Evolutionary conservation across 2,797 vertebrate species (phyloP), one percentile per base, ranked within the genome.

Genomic region (Poeciliopsis turneri): DNA sequence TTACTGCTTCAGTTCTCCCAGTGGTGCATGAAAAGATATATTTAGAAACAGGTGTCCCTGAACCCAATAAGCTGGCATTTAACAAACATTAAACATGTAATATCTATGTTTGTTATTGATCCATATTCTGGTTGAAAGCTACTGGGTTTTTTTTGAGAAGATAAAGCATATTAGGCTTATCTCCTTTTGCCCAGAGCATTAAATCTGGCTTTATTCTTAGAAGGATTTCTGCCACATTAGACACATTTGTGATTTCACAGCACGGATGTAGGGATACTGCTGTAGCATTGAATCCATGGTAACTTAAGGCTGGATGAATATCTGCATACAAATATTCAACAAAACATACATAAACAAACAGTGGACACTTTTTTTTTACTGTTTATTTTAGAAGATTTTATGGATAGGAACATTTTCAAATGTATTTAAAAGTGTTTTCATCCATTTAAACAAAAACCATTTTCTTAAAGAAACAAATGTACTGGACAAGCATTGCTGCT

Each of bases 1-100:
- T 93, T 90, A 81, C 78, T 75, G 74, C 80, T 74, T 75, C 76
- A 73, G 30, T 74, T 10, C 70, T 82, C 86, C 75, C 88, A 15
- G 61, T 25, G 72, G 77, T 77, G 57, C 57, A 76, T 70, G 53
- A 77, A 82, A 74, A 84, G 68, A 83, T 83, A 80, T 77, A 70
- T 73, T 83, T 78, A 85, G 81, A 82, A 72, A 76, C 41, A 46
- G 70, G 72, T 76, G 75, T 79, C 86, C 87, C 85, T 77, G 66
- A 83, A 78, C 57, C 43, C 59, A 36, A 36, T 61, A 76, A 61
- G 45, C 11, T 20, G 45, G 41, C 74, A 47, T 46, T 51, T 39
- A 55, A 39, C 51, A 41, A 74, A 55, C 11, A 74, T 39, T 41
- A 43, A 43, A 74, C 45, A 33, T 61, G 28, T 20, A 16, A 41